Percentiles rank a stretch among this genome's conserved stretches.
Evolutionary conservation across 2,113 vertebrate species (phyloP).

Genomic region (Aegotheles bennettii): DNA sequence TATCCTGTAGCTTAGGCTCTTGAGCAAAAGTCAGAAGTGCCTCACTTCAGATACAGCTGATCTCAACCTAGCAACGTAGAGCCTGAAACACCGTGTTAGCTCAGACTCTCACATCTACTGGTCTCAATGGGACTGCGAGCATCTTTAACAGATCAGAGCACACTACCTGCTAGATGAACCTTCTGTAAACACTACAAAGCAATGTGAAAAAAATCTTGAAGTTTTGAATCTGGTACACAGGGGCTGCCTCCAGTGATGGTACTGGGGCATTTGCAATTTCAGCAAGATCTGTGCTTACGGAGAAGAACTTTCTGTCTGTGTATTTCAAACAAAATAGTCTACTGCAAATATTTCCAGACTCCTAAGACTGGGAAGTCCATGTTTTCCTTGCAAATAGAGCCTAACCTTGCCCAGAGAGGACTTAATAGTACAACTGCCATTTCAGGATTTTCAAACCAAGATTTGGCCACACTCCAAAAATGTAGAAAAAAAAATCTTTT

Average conservation of each 20-base stretch:
- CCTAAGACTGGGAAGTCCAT: background rate
- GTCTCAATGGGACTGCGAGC: background rate
- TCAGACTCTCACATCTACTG: background rate
- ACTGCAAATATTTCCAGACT: background rate
- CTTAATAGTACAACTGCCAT: background rate
- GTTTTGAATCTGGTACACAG: background rate
- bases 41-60: background rate
- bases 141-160: background rate
- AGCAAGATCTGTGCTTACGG: background rate
- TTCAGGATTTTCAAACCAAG: background rate
- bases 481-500: background rate
- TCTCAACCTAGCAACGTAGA: background rate
- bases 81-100: background rate
- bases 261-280: background rate
- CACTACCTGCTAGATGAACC: background rate
- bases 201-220: background rate
- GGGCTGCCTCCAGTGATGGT: background rate
- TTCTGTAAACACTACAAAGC: background rate
- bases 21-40: background rate
- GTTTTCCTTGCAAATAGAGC: background rate
- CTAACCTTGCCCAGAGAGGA: background rate
- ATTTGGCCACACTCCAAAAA: slow-evolving; percentile 32
- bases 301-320: background rate
- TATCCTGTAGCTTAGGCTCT: background rate
- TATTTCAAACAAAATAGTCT: background rate